These are phyloP conservation scores for Xenops minutus DNA, from an alignment of 2,797 vertebrate genomes.

Conservation along the genomic window DNA sequence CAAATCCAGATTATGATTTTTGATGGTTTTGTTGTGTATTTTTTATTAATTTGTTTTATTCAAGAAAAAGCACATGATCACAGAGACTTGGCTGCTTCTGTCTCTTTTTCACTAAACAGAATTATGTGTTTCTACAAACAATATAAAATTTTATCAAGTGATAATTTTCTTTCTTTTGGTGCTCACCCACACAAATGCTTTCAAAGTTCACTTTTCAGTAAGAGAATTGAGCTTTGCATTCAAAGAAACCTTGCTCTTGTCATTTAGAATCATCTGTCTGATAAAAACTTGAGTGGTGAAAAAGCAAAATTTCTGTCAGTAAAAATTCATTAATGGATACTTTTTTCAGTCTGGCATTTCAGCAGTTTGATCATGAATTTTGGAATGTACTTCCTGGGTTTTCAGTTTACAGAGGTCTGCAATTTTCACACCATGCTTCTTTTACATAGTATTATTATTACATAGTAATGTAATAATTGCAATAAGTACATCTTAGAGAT, in stretches of 20 bases:
- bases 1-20: constrained; percentile 10
- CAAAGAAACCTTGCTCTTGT: background rate
- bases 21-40: background rate
- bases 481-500: background rate
- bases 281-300: background rate
- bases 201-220: background rate
- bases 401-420: background rate
- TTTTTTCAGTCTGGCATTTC: background rate
- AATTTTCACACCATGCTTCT: background rate
- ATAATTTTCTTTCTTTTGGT: background rate
- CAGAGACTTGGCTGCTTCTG: background rate
- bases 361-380: background rate
- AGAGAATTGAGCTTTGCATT: background rate
- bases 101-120: background rate
- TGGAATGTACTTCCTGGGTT: background rate
- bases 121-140: background rate
- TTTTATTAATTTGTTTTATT: background rate
- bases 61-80: background rate
- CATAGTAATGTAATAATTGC: background rate
- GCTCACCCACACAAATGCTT: background rate
- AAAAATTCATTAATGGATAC: background rate
- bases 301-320: background rate
- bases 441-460: no score
- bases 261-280: background rate
- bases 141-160: background rate